Evolutionary conservation across 92 coral and sea anemone genomes (phyloP).

Genomic region (Actinernus sp.): DNA sequence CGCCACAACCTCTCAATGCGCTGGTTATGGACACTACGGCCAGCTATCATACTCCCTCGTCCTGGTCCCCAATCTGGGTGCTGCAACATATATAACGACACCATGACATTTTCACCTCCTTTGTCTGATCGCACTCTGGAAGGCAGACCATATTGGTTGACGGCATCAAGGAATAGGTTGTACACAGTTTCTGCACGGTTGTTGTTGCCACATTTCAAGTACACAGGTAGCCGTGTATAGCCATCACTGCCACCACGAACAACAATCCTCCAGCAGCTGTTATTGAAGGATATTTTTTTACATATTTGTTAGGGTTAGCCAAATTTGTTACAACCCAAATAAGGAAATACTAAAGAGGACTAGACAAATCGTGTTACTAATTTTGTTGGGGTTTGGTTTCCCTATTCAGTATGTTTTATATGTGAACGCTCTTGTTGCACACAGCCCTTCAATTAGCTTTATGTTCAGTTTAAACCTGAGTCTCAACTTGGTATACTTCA

Average conservation of each 20-base stretch:
- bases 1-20: slow-evolving; percentile 22
- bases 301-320: too few relatives aligned
- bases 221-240: slow-evolving; percentile 5
- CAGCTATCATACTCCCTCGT: slow-evolving; percentile 69
- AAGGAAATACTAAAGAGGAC: too few relatives aligned
- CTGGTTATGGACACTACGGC: slow-evolving; percentile 67
- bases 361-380: too few relatives aligned
- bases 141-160: slow-evolving; percentile 51
- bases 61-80: slow-evolving; percentile 65
- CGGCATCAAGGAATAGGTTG: slow-evolving; percentile 23
- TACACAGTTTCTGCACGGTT: slow-evolving; percentile 36
- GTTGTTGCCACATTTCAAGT: background rate
- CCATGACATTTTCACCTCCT: slow-evolving; percentile 71
- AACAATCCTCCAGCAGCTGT: slow-evolving; percentile 4
- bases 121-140: slow-evolving; percentile 66
- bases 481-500: too few relatives aligned
- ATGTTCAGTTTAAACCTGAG: too few relatives aligned
- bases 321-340: too few relatives aligned
- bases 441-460: too few relatives aligned
- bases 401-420: too few relatives aligned
- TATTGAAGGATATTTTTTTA: background rate
- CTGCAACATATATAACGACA: slow-evolving; percentile 59
- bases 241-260: slow-evolving; percentile 10
- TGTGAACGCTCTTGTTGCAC: too few relatives aligned
- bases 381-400: too few relatives aligned